These are phyloP conservation scores for Himalopsyche anomala DNA, from an alignment of 2,888 invertebrate genomes.

Conservation along the genomic window DNA sequence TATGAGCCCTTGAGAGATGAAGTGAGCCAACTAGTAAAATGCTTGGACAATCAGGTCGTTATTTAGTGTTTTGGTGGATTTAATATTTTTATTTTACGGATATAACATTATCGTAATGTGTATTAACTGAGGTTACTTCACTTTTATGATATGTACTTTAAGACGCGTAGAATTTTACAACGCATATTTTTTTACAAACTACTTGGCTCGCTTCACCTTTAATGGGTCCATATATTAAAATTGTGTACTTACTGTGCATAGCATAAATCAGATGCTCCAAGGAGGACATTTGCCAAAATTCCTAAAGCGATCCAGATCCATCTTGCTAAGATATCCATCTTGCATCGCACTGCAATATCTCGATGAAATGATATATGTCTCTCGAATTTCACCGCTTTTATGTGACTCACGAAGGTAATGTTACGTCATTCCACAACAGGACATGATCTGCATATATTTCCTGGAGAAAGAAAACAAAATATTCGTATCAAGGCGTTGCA, in stretches of 20 bases:
- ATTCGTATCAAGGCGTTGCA: too few species aligned
- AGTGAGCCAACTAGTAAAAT: too few species aligned
- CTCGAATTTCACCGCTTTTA: neutral
- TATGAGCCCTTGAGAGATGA: too few species aligned
- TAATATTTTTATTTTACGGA: too few species aligned
- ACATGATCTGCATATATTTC: neutral
- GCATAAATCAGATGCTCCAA: conserved; percentile 74
- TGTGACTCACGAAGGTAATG: neutral
- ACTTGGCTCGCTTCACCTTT: too few species aligned
- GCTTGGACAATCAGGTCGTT: too few species aligned
- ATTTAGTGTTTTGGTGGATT: too few species aligned
- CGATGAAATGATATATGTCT: neutral
- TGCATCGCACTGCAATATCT: neutral
- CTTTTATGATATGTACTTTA: too few species aligned
- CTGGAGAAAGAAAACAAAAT: neutral
- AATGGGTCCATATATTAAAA: neutral
- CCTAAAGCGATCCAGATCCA: conserved; percentile 56
- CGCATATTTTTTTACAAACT: too few species aligned
- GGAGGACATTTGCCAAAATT: conserved; percentile 68
- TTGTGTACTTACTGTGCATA: conserved; percentile 74
- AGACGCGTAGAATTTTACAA: too few species aligned
- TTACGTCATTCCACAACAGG: neutral
- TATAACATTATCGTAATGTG: too few species aligned
- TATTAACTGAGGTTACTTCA: too few species aligned
- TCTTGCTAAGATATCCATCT: neutral